These are phyloP conservation scores for Zygogramma bicolorata DNA, from an alignment of 2,888 invertebrate species.

Conservation along the genomic window DNA sequence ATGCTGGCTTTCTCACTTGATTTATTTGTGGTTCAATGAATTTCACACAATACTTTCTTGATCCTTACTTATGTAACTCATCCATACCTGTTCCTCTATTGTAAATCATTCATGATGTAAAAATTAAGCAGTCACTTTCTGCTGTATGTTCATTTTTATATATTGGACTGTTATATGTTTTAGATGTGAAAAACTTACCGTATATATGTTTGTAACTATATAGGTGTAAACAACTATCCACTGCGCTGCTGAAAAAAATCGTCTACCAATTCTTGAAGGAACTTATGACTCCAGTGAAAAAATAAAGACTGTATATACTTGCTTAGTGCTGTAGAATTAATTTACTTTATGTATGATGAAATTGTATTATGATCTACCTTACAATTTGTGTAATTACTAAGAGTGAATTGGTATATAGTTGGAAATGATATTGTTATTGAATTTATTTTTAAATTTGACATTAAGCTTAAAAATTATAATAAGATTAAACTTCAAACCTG, in stretches of 20 bases:
- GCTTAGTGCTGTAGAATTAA: background rate
- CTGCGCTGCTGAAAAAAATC: conserved; percentile 43
- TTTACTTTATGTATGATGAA: background rate
- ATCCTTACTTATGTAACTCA: background rate
- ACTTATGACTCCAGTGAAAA: conserved; percentile 22
- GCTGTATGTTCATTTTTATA: background rate
- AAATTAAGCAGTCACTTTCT: background rate
- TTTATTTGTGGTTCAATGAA: background rate
- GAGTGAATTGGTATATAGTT: conserved; percentile 7
- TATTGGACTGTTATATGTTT: background rate
- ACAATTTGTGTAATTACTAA: background rate
- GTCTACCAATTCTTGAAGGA: conserved; percentile 25
- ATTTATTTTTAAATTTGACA: background rate
- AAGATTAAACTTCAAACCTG: conserved; percentile 1
- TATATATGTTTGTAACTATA: conserved; percentile 56
- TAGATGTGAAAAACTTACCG: conserved; percentile 46
- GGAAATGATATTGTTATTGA: background rate
- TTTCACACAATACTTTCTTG: background rate
- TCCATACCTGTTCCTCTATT: background rate
- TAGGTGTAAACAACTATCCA: conserved; percentile 55
- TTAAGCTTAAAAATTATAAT: conserved; percentile 5
- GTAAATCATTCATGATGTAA: background rate
- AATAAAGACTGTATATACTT: conserved; percentile 6
- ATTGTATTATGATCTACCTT: conserved; percentile 3
- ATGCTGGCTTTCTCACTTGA: background rate